Base-by-base conservation (phyloP, 2,888 invertebrate genomes). In the Isoperla grammatica region DNA sequence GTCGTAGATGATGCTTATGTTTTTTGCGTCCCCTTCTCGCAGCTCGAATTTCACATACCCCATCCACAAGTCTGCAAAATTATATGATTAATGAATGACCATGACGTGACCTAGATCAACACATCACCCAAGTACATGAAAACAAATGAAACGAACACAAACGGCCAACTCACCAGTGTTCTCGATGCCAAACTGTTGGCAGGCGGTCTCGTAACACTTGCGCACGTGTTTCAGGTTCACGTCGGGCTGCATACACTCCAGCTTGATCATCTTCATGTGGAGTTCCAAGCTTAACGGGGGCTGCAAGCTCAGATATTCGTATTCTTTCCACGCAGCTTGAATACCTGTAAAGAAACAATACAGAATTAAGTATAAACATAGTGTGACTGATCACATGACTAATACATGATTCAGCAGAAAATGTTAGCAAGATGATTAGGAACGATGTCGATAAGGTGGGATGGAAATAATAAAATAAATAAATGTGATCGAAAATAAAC, bases 21-120 rank as follows among this genome's bases (percentile, higher is more conserved):
- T 76, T 65, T 80, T 78, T 0, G 80, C 74, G 63, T 82, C 81
- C 2, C 86, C 85, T 65, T 78, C 73, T 64, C 80, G 78, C 61
- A 80, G 78, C 77, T 89, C 88, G 73, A 89, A 87, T 62, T 78
- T 76, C 56, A 90, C 81, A 68, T 83, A 87, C 67, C 87, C 81
- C 65, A 87, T 76, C 90, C 91, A 92, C 13, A 90, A 76, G 63
- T 84, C 81, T 3, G 62, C 19, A 64, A 63, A 39, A n/a, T n/a
- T n/a, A n/a, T n/a, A n/a, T 22, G 11, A 58, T 42, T n/a, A n/a
- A n/a, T n/a, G n/a, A n/a, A n/a, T n/a, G n/a, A n/a, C n/a, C n/a
- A n/a, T n/a, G n/a, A n/a, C n/a, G n/a, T n/a, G n/a, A n/a, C n/a
- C n/a, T n/a, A 29, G 29, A 29, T 29, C 5, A 4, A 29, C 29